Percentiles rank a stretch among this genome's conserved stretches.
Evolutionary conservation across 1,140 invertebrate genomes (phyloP).

Genomic region (Cephus cinctus): DNA sequence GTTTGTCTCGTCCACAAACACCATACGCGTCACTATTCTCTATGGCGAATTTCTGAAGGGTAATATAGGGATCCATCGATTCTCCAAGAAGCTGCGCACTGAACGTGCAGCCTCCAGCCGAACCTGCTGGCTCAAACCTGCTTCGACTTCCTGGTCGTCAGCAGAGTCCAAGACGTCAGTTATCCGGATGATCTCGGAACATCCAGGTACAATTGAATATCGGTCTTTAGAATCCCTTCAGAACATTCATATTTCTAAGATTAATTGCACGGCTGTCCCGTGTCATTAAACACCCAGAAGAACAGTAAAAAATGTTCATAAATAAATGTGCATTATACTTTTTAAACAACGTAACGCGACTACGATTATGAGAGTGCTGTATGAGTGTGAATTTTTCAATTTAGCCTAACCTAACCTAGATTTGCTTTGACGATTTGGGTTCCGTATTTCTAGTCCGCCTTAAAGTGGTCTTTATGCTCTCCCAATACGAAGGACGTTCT

Average conservation of each 20-base stretch:
- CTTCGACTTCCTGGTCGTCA: slow-evolving; percentile 25
- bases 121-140: slow-evolving; percentile 31
- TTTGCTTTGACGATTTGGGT: not conserved
- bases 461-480: slow-evolving; percentile 4
- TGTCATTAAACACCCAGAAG: not conserved
- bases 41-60: not conserved
- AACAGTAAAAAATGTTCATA: too few species aligned
- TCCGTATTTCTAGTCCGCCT: not conserved
- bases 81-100: not conserved
- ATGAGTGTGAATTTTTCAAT: too few species aligned
- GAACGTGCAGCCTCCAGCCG: slow-evolving; percentile 19
- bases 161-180: not conserved
- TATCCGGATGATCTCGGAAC: not conserved
- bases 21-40: slow-evolving; percentile 1
- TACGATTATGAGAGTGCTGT: too few species aligned
- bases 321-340: not conserved
- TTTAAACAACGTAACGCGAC: too few species aligned
- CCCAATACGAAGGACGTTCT: slow-evolving; percentile 12
- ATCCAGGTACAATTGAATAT: not conserved
- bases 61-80: not conserved
- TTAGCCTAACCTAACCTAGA: too few species aligned
- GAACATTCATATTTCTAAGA: not conserved
- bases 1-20: slow-evolving; percentile 18
- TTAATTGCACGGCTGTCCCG: not conserved
- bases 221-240: not conserved